These are phyloP conservation scores for Aleiodes leptofemur DNA, from an alignment of 2,888 invertebrate genomes.

Conservation along the genomic window DNA sequence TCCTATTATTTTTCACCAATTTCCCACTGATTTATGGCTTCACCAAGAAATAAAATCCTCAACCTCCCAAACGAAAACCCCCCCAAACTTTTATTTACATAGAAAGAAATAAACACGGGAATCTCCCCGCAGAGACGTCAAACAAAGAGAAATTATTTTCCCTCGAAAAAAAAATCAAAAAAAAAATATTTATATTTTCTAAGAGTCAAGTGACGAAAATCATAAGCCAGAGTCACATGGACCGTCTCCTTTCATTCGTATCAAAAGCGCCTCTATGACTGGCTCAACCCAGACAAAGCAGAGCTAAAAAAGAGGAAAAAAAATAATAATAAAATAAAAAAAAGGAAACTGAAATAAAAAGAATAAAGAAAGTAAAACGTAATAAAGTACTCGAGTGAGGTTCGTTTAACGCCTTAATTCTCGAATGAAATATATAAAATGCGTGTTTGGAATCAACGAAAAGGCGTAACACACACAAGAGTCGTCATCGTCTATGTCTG, in stretches of 20 bases:
- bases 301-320: background rate
- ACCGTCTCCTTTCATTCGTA: constrained; percentile 11
- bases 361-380: background rate
- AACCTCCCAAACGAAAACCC: too few species aligned
- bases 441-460: background rate
- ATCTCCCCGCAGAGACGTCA: too few species aligned
- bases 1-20: too few species aligned
- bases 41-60: too few species aligned
- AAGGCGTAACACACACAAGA: constrained; percentile 12
- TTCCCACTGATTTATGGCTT: too few species aligned
- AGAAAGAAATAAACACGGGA: too few species aligned
- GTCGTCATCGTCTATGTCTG: background rate
- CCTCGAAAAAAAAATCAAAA: too few species aligned
- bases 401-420: constrained; percentile 10
- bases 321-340: background rate
- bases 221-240: constrained; percentile 16
- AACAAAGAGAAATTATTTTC: too few species aligned
- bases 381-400: constrained; percentile 8
- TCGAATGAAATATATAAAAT: constrained; percentile 10
- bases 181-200: too few species aligned
- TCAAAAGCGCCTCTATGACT: constrained; percentile 5
- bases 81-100: too few species aligned
- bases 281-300: background rate
- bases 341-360: constrained; percentile 1
- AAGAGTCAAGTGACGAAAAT: constrained; percentile 15